Conservation (phyloP, 2,888 invertebrate species). For the Helleia helle region DNA sequence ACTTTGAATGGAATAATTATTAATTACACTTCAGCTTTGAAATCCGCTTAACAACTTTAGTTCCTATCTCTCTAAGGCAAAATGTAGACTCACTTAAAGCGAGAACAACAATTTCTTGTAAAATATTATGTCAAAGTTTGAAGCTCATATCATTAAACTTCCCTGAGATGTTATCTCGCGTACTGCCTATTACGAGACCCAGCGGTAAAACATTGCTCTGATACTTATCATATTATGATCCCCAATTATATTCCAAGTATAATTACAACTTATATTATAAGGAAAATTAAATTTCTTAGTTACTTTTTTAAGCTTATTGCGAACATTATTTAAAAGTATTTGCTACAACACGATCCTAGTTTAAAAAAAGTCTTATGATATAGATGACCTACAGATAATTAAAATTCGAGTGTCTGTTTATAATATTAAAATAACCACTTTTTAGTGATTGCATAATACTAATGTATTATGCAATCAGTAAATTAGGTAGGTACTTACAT, state of each 20-base stretch:
- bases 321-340: no score
- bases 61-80: constrained; percentile 6
- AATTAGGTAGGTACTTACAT: no score
- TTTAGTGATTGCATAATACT: no score
- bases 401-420: no score
- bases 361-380: no score
- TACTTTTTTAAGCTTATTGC: no score
- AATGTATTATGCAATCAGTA: no score
- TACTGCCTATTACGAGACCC: constrained; percentile 3
- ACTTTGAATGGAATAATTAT: background rate
- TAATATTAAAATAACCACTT: no score
- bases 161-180: constrained; percentile 5
- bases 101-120: constrained; percentile 9
- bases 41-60: constrained; percentile 6
- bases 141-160: constrained; percentile 8
- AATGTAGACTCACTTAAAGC: constrained; percentile 7
- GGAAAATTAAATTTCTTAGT: no score
- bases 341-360: no score
- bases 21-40: background rate
- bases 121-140: constrained; percentile 9
- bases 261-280: background rate
- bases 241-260: constrained; percentile 5
- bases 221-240: constrained; percentile 9
- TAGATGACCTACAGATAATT: no score
- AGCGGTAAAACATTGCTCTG: constrained; percentile 1